These are phyloP conservation scores for Eudiplozoon nipponicum DNA, from an alignment of 2,888 invertebrate species.

Conservation along the genomic window DNA sequence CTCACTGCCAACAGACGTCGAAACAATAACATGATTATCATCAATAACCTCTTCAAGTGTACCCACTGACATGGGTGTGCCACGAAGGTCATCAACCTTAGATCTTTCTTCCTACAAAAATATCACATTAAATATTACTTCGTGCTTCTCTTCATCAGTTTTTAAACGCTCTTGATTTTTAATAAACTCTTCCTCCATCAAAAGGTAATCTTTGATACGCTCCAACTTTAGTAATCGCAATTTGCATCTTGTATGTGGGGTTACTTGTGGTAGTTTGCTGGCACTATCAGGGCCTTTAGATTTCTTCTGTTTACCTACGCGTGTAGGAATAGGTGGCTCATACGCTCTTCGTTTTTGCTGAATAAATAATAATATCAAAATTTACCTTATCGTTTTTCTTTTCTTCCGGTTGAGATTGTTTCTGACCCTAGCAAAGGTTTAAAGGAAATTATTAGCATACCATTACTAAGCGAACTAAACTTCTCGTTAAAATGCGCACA, in stretches of 20 bases:
- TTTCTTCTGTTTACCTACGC: slow-evolving; percentile 69
- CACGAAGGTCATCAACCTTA: slow-evolving; percentile 83
- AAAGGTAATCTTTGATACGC: slow-evolving; percentile 77
- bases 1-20: slow-evolving; percentile 87
- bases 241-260: slow-evolving; percentile 79
- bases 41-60: slow-evolving; percentile 94
- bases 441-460: too few species aligned
- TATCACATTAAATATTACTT: slow-evolving; percentile 29
- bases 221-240: slow-evolving; percentile 70
- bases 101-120: slow-evolving; percentile 47
- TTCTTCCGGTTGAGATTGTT: background rate
- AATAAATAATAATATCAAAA: background rate
- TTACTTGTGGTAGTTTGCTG: slow-evolving; percentile 63
- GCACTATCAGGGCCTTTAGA: slow-evolving; percentile 93
- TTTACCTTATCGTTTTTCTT: background rate
- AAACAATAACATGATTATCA: slow-evolving; percentile 96
- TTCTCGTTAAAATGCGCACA: too few species aligned
- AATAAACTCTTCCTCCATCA: slow-evolving; percentile 98
- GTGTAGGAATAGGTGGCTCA: slow-evolving; percentile 84
- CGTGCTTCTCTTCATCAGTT: slow-evolving; percentile 93
- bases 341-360: slow-evolving; percentile 81
- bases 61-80: slow-evolving; percentile 98
- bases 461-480: too few species aligned
- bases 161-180: slow-evolving; percentile 83
- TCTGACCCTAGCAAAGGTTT: slow-evolving; percentile 2